phyloP scores from a whole-genome alignment of 2,888 invertebrate species.

The Lepeophtheirus nordmannii region DNA sequence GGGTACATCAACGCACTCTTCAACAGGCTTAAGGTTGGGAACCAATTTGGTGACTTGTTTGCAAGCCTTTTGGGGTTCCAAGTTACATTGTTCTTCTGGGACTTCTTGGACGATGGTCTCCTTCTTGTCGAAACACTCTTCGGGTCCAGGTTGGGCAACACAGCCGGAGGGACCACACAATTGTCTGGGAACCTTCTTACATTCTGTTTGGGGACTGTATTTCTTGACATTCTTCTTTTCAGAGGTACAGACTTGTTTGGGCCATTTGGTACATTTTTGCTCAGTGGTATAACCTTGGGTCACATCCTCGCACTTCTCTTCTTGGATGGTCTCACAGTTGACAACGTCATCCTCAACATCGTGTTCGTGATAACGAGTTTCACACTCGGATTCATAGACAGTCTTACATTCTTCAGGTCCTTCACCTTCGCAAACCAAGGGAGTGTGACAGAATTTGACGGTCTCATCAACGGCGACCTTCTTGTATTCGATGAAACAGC shows the following conservation, averaged over 20 bases:
- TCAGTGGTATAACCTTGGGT: constrained; percentile 16
- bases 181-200: constrained; percentile 17
- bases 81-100: constrained; percentile 1
- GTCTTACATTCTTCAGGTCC: constrained; percentile 12
- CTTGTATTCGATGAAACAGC: constrained; percentile 20
- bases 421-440: constrained; percentile 1
- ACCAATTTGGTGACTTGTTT: constrained; percentile 18
- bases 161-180: constrained; percentile 18
- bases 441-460: constrained; percentile 10
- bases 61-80: constrained; percentile 13
- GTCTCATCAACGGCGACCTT: constrained; percentile 17
- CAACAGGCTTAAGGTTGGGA: constrained; percentile 7
- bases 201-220: constrained; percentile 18
- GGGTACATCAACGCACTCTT: constrained; percentile 12
- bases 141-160: constrained; percentile 6
- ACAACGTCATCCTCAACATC: constrained; percentile 19
- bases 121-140: constrained; percentile 19
- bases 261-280: constrained; percentile 22
- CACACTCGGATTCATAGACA: constrained; percentile 18
- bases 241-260: constrained; percentile 11
- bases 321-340: constrained; percentile 3
- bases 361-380: constrained; percentile 4
- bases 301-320: constrained; percentile 18
- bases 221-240: constrained; percentile 19
- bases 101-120: constrained; percentile 17